Base-by-base conservation (phyloP, 1,140 invertebrate genomes). In the Theocolax elegans region DNA sequence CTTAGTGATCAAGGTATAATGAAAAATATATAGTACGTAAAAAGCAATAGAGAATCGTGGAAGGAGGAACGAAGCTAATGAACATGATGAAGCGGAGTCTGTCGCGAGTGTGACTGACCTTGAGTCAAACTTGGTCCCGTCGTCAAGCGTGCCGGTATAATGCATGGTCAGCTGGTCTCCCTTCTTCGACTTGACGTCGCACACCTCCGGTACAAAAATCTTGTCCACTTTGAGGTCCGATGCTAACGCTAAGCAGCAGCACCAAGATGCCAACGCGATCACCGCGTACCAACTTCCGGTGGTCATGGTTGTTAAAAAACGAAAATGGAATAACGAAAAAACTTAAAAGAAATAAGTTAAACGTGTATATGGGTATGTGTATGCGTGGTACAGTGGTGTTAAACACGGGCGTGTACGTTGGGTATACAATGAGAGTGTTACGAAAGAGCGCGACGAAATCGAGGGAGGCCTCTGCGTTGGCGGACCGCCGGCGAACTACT, bases 91-190 rank as follows among this genome's bases (percentile, higher is more conserved):
- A n/a, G n/a, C n/a, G n/a, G n/a, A n/a, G n/a, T n/a, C n/a, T n/a
- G n/a, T n/a, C n/a, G n/a, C n/a, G n/a, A 44, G 21, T 40, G 29
- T 48, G 60, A 88, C 88, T 90, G 88, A 96, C 94, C 95, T 97
- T 75, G 95, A 96, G 83, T 97, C 95, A 80, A 97, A 97, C 86
- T 96, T 95, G 77, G 90, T 95, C 63, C 95, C 95, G 85, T 97
- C 93, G 71, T 88, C 86, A 44, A 97, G 87, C 21, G 93, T 96
- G 73, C 95, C 95, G 38, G 92, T 94, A 80, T 97, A 97, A 83
- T 97, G 95, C 95, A 97, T 97, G 53, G 94, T 94, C 38, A 97
- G 89, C 88, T 93, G 92, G 83, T 97, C 94, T 29, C 94, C 93
- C 70, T 90, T 90, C 83, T 95, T 95, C n/a, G 93, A 91, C 81